Evolutionary conservation across 2,113 vertebrate species (phyloP), one percentile per base, ranked within the genome.

Genomic region (Platysteira castanea): DNA sequence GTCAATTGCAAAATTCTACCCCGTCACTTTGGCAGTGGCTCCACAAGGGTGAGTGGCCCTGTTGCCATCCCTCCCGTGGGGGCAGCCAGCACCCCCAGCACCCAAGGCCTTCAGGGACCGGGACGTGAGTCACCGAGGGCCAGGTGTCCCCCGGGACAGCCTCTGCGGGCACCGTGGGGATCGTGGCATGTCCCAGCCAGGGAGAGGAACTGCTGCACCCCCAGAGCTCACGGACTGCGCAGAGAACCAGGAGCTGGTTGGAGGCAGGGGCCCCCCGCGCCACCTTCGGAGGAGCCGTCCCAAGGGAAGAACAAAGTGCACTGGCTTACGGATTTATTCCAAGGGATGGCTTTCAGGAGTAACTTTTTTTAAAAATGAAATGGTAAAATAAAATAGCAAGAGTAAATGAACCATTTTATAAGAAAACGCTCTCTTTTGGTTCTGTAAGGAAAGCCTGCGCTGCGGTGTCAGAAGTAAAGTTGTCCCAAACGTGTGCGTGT

Each of bases 341-440:
- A 82, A 61, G 49, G n/a, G 57, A 71, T 53, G 80, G 91, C 70
- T 91, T 95, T 83, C 92, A 68, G 93, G 57, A 64, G 73, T 89
- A 91, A 88, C 74, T 42, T 67, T 31, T 94, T 87, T 91, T 79
- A 0, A 13, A 11, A 92, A 84, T 27, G 4, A 95, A 93, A 91
- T 49, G 73, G 53, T 93, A 42, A 84, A 90, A 80, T 78, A 82
- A 79, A 95, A 84, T 28, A 81, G 53, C 37, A 64, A 73, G 69
- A 87, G 84, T 52, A 88, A 96, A 90, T 3, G 13, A 92, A 80
- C 67, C 54, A 31, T 92, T 96, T 97, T 94, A 83, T 37, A n/a
- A 67, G 78, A 74, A 64, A 63, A 56, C 14, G 35, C 73, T 73
- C 37, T 68, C 57, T 65, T 77, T 68, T 47, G 68, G 56, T 90